phyloP scores from a whole-genome alignment of 1,140 invertebrate species.

The Piezodorus guildinii region DNA sequence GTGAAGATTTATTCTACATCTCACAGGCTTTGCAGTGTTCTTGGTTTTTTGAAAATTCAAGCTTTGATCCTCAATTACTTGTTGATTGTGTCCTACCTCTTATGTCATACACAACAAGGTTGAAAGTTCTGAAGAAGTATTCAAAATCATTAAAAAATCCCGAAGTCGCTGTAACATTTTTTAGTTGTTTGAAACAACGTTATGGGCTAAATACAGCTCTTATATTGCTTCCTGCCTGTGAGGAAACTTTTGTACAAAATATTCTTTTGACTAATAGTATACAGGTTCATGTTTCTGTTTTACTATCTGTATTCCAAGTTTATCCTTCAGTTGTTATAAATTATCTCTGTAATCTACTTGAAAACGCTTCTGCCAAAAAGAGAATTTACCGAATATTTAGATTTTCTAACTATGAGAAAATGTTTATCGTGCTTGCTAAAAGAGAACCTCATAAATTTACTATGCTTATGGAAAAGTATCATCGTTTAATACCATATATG shows the following conservation, averaged over 20 bases:
- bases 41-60: conserved; percentile 10
- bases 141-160: conserved; percentile 11
- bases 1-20: conserved; percentile 7
- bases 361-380: neutral
- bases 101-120: conserved; percentile 2
- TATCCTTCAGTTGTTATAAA: conserved; percentile 11
- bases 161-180: conserved; percentile 7
- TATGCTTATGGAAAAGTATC: conserved; percentile 8
- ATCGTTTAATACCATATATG: conserved; percentile 3
- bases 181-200: neutral
- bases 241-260: conserved; percentile 8
- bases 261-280: neutral
- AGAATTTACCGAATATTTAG: neutral
- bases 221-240: conserved; percentile 11
- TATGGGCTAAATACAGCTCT: conserved; percentile 15
- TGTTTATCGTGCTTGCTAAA: neutral
- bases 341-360: conserved; percentile 9
- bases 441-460: neutral
- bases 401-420: neutral
- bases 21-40: conserved; percentile 14
- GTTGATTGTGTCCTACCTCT: conserved; percentile 1
- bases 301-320: neutral
- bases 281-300: neutral
- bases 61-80: neutral
- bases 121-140: conserved; percentile 20